A percentile compares a stretch with the other conserved stretches of the same genome.
These are phyloP conservation scores for Sparidentex hasta DNA, from an alignment of 2,797 vertebrate species.

Conservation along the genomic window DNA sequence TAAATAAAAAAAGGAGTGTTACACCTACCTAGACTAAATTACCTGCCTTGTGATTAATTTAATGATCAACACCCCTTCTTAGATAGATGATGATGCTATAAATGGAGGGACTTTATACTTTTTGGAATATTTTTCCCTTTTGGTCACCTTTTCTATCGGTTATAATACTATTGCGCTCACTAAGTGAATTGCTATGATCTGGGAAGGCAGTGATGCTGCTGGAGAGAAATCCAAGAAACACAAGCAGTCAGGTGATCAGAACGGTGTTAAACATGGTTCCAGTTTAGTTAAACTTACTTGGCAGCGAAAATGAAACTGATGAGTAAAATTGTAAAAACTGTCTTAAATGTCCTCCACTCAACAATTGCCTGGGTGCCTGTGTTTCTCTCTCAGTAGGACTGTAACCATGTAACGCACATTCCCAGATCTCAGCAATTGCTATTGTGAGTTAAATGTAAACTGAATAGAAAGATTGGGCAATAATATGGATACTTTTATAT, in stretches of 20 bases:
- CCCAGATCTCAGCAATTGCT: not conserved
- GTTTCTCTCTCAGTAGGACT: not conserved
- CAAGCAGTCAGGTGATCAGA: not conserved
- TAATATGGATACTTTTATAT: not conserved
- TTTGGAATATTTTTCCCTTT: too few species aligned
- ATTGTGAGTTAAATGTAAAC: not conserved
- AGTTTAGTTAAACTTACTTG: not conserved
- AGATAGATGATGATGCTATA: too few species aligned
- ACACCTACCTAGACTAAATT: not conserved
- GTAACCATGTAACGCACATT: not conserved
- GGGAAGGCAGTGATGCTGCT: not conserved
- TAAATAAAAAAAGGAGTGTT: too few species aligned
- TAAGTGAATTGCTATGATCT: not conserved
- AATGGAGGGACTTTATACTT: not conserved
- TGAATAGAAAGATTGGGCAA: too few species aligned
- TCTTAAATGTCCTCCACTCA: not conserved
- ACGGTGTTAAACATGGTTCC: not conserved
- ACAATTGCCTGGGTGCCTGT: not conserved
- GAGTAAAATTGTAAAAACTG: not conserved
- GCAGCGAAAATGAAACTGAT: not conserved
- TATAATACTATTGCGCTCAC: not conserved
- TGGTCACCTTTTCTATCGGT: not conserved
- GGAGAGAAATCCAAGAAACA: not conserved
- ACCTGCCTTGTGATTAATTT: not conserved
- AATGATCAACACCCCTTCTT: not conserved